A percentile compares a stretch with the other conserved stretches of the same genome.
These are phyloP conservation scores for Haplochromis vanheusdeni DNA, from an alignment of 2,113 vertebrate genomes.

Conservation along the genomic window DNA sequence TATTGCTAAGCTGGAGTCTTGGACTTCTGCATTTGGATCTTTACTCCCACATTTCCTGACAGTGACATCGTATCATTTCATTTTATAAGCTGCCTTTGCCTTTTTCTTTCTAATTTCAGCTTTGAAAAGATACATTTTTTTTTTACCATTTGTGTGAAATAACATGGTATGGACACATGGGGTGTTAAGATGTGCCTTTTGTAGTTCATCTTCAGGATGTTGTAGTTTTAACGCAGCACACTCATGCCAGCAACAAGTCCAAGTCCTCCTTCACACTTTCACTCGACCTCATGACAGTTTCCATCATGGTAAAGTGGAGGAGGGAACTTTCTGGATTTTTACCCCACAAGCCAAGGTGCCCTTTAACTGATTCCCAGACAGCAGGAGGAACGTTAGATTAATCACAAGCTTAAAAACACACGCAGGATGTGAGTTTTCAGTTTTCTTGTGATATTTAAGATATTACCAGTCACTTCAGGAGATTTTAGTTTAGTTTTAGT, in stretches of 20 bases:
- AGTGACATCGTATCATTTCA: not conserved
- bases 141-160: not conserved
- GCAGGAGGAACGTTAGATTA: not conserved
- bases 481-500: not conserved
- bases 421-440: not conserved
- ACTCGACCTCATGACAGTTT: not conserved
- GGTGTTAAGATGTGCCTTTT: not conserved
- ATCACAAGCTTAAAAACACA: not conserved
- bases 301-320: not conserved
- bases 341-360: not conserved
- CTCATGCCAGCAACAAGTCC: not conserved
- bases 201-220: not conserved
- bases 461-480: not conserved
- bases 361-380: not conserved
- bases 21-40: not conserved
- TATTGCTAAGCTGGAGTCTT: not conserved
- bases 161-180: not conserved
- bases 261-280: not conserved
- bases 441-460: not conserved
- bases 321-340: not conserved
- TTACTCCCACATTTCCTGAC: not conserved
- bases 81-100: not conserved
- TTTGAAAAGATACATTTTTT: not conserved
- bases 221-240: not conserved
- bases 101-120: not conserved